Percentiles rank a stretch among this genome's conserved stretches.
These are phyloP conservation scores for Trissolcus brochymenae DNA, from an alignment of 2,888 invertebrate species.

Conservation along the genomic window DNA sequence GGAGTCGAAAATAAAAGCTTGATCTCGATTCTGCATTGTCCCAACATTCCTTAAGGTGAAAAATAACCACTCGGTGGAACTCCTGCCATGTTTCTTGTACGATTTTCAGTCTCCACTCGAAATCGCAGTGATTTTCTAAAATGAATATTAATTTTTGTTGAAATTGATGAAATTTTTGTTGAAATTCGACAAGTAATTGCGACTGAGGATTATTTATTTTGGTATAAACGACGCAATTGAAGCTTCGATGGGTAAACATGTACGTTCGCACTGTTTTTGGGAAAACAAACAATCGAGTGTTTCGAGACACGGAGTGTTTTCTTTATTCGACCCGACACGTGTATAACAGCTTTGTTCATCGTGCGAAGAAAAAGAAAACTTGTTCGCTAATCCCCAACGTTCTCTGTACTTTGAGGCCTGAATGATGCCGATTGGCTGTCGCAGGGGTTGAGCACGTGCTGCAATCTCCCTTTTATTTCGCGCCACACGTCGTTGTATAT, in stretches of 20 bases:
- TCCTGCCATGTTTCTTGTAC: too few relatives aligned
- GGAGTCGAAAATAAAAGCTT: slow-evolving; percentile 56
- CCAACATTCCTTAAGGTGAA: slow-evolving; percentile 45
- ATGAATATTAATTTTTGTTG: too few relatives aligned
- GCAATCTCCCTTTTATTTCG: slow-evolving; percentile 59
- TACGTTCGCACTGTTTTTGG: slow-evolving; percentile 5
- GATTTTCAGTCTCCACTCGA: too few relatives aligned
- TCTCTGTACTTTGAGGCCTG: slow-evolving; percentile 47
- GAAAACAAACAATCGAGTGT: slow-evolving; percentile 34
- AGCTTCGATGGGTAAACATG: too few relatives aligned
- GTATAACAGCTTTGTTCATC: slow-evolving; percentile 49
- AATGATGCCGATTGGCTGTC: slow-evolving; percentile 63
- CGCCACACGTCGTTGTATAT: slow-evolving; percentile 64
- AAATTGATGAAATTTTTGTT: too few relatives aligned
- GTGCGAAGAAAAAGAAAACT: slow-evolving; percentile 55
- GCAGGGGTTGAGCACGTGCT: slow-evolving; percentile 64
- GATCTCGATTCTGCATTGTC: slow-evolving; percentile 53
- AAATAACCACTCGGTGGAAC: slow-evolving; percentile 41
- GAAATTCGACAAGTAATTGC: too few relatives aligned
- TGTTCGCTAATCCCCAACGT: slow-evolving; percentile 41
- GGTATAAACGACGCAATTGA: too few relatives aligned
- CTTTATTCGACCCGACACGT: slow-evolving; percentile 49
- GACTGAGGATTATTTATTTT: too few relatives aligned
- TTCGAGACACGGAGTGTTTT: slow-evolving; percentile 30
- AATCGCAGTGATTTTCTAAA: too few relatives aligned